Conservation (phyloP, 2,888 invertebrate species). For the Sympetrum striolatum region DNA sequence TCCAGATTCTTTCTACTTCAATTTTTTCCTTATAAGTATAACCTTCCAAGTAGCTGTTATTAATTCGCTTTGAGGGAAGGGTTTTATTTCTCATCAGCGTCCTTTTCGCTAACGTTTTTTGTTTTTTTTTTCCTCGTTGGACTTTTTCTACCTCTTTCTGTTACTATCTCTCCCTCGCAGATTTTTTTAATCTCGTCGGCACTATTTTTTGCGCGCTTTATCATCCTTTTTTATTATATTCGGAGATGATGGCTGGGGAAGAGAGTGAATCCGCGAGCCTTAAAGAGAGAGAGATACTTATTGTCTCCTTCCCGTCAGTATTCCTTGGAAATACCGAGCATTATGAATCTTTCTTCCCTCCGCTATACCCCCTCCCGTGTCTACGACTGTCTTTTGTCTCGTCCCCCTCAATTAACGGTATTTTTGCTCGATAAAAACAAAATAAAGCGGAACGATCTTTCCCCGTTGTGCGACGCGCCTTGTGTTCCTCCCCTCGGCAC, state of each 20-base stretch:
- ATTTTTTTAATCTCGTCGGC: background rate
- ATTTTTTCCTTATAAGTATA: background rate
- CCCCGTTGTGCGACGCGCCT: background rate
- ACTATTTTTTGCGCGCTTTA: background rate
- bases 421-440: background rate
- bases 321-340: background rate
- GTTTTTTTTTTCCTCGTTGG: background rate
- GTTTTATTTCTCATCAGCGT: background rate
- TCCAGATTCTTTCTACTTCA: too few relatives aligned
- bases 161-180: background rate
- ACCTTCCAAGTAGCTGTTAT: background rate
- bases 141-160: background rate
- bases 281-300: background rate
- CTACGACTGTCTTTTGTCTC: background rate
- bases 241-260: background rate
- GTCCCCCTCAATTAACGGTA: background rate
- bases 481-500: background rate
- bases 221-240: background rate
- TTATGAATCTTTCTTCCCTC: background rate
- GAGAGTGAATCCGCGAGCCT: background rate
- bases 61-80: background rate
- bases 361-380: background rate
- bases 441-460: background rate
- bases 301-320: background rate
- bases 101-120: background rate